phyloP scores from a whole-genome alignment of 2,113 vertebrate species.

The Tursiops truncatus region DNA sequence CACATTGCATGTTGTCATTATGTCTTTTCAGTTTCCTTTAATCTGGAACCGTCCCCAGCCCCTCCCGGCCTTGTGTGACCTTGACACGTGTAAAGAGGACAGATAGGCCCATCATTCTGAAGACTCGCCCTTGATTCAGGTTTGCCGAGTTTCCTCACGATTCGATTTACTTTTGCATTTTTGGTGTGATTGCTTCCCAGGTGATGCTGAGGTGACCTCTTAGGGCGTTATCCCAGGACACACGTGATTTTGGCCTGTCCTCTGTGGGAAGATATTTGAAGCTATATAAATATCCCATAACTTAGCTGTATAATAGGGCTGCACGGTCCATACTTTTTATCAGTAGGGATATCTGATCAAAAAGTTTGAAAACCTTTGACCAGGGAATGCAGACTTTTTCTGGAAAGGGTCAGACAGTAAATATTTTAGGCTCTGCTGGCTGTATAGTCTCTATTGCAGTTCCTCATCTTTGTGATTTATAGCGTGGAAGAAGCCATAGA shows the following conservation, averaged over 20 bases:
- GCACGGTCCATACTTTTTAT: neutral
- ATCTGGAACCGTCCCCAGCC: rapidly evolving
- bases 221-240: rapidly evolving
- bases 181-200: rapidly evolving
- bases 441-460: neutral
- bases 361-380: neutral
- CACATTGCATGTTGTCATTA: rapidly evolving
- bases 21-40: rapidly evolving
- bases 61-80: neutral
- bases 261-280: neutral
- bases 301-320: neutral
- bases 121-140: rapidly evolving
- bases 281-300: neutral
- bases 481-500: rapidly evolving
- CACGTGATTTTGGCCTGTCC: neutral
- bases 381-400: neutral
- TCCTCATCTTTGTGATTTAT: neutral
- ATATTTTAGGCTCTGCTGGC: neutral
- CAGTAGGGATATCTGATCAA: neutral
- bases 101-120: rapidly evolving
- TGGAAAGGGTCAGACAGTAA: neutral
- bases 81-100: rapidly evolving
- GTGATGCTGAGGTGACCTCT: neutral
- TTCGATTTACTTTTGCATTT: rapidly evolving
- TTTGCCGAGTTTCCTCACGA: neutral